Evolutionary conservation across 2,113 vertebrate genomes (phyloP).

Genomic region (Phoxinus phoxinus): DNA sequence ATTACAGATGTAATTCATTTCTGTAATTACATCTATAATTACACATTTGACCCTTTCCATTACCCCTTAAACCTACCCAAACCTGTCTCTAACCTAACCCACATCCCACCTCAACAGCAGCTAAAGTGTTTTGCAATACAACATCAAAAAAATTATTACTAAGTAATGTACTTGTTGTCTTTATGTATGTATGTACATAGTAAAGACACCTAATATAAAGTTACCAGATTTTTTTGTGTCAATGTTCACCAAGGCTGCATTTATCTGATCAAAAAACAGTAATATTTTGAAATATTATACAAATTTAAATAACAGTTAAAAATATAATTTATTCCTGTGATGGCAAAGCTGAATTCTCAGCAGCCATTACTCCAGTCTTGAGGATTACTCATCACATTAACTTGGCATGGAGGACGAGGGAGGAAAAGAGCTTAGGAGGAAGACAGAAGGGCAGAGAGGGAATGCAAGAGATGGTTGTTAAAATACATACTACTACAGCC

Average conservation of each 20-base stretch:
- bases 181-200: no score
- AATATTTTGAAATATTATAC: neutral
- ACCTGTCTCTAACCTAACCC: no score
- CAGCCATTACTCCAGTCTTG: constrained; percentile 1
- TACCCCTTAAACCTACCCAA: no score
- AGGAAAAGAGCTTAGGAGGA: neutral
- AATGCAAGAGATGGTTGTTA: neutral
- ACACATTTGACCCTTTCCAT: no score
- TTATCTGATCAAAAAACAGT: neutral
- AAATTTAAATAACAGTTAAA: neutral
- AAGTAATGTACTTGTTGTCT: no score
- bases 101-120: no score
- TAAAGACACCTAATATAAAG: no score
- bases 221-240: neutral
- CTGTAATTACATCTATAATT: no score
- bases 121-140: no score
- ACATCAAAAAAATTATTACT: no score
- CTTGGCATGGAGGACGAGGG: neutral
- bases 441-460: neutral
- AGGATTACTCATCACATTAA: neutral
- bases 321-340: neutral
- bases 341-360: neutral
- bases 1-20: no score
- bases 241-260: neutral
- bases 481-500: constrained; percentile 85